These are phyloP conservation scores for Nanorana parkeri DNA, from an alignment of 2,113 vertebrate species.

Conservation along the genomic window DNA sequence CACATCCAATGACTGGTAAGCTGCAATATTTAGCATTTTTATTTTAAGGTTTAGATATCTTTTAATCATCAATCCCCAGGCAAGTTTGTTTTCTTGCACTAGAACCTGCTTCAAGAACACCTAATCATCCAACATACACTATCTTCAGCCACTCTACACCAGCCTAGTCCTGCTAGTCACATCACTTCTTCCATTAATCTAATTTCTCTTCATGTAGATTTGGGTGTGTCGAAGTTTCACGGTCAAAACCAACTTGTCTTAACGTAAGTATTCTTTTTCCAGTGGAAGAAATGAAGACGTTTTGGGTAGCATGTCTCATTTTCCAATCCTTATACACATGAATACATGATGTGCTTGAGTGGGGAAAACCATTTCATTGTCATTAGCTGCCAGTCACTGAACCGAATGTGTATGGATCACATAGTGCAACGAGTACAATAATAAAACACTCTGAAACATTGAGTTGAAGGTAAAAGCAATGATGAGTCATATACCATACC, in stretches of 20 bases:
- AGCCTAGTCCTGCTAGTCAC: background rate
- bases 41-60: too few species aligned
- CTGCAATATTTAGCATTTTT: too few species aligned
- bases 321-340: constrained; percentile 15
- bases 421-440: too few species aligned
- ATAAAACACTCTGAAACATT: too few species aligned
- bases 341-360: background rate
- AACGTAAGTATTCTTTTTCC: constrained; percentile 35
- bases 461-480: too few species aligned
- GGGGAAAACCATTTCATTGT: constrained; percentile 1
- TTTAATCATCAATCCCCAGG: too few species aligned
- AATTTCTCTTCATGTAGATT: constrained; percentile 4
- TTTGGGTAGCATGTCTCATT: background rate
- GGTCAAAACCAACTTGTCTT: constrained; percentile 37
- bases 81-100: background rate
- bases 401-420: background rate
- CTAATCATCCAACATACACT: background rate
- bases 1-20: too few species aligned
- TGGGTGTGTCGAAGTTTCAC: constrained; percentile 45
- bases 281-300: constrained; percentile 44
- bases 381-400: background rate
- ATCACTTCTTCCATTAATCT: constrained; percentile 46
- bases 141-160: background rate
- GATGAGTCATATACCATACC: too few species aligned
- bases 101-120: background rate